phyloP scores from a whole-genome alignment of 2,888 invertebrate genomes.

The Drosophila tripunctata region DNA sequence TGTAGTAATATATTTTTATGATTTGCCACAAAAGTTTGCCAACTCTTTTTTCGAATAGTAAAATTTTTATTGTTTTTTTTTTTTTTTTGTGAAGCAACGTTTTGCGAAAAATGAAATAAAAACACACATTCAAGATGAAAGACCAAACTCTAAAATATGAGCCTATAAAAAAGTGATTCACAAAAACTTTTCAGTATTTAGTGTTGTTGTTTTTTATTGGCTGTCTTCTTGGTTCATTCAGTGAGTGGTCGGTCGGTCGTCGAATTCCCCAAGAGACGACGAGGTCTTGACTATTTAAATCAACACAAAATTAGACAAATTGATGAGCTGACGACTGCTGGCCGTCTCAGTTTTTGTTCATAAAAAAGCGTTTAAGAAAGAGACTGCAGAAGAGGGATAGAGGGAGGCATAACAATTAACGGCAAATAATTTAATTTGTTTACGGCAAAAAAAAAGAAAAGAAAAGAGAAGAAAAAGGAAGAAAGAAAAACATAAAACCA shows the following conservation, averaged over 20 bases:
- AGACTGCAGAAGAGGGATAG: neutral
- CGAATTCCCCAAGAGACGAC: conserved; percentile 3
- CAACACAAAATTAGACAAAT: conserved; percentile 70
- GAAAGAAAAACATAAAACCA: too few relatives aligned
- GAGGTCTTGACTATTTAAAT: conserved; percentile 71
- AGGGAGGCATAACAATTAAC: conserved; percentile 61
- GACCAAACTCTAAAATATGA: conserved; percentile 20
- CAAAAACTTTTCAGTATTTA: neutral
- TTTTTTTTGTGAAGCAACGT: neutral
- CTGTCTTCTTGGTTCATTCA: neutral
- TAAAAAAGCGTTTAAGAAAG: conserved; percentile 17
- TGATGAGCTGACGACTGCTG: conserved; percentile 58
- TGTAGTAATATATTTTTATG: conserved; percentile 1
- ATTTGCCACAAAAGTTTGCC: conserved; percentile 9
- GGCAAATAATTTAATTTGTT: conserved; percentile 70
- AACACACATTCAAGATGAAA: conserved; percentile 4
- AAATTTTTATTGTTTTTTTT: neutral
- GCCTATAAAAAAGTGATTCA: conserved; percentile 25
- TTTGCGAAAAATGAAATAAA: neutral
- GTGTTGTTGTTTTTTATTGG: neutral
- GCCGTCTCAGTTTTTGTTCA: conserved; percentile 8
- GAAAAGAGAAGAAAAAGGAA: too few relatives aligned
- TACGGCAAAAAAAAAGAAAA: conserved; percentile 39
- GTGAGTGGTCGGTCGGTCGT: neutral
- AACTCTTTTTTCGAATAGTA: conserved; percentile 3